Evolutionary conservation across 2,888 invertebrate genomes (phyloP).

Genomic region (Diarsia rubi): DNA sequence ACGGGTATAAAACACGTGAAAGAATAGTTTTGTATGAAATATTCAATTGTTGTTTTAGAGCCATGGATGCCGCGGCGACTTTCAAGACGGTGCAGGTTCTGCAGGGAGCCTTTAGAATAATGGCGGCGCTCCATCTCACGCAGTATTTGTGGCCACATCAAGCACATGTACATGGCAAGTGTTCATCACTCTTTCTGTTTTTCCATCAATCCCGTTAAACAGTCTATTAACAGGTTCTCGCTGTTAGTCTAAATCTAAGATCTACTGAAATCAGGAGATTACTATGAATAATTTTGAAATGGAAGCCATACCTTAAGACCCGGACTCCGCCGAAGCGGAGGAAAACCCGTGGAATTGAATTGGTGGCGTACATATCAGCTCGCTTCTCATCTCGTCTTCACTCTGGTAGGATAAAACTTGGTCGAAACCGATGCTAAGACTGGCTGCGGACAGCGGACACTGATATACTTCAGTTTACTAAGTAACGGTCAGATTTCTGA

Average conservation of each 20-base stretch:
- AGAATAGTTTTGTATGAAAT: neutral
- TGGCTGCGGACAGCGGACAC: too few relatives aligned
- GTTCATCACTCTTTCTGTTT: neutral
- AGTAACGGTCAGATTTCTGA: too few relatives aligned
- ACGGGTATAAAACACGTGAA: neutral
- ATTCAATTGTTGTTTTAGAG: slow-evolving; percentile 7
- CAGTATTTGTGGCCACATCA: slow-evolving; percentile 58
- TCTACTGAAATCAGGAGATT: neutral
- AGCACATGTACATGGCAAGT: slow-evolving; percentile 51
- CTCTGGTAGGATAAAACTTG: too few relatives aligned
- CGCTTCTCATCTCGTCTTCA: too few relatives aligned
- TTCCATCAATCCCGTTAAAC: neutral
- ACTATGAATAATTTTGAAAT: too few relatives aligned
- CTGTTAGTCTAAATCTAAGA: too few relatives aligned
- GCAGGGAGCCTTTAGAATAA: slow-evolving; percentile 50
- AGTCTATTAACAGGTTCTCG: neutral
- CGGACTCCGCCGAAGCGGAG: too few relatives aligned
- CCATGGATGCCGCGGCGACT: slow-evolving; percentile 43
- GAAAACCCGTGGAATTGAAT: too few relatives aligned
- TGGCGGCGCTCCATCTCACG: slow-evolving; percentile 48
- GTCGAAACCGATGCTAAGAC: too few relatives aligned
- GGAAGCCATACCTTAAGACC: too few relatives aligned
- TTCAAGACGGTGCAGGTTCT: slow-evolving; percentile 46
- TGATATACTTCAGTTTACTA: too few relatives aligned
- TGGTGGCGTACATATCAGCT: too few relatives aligned